Conservation (phyloP, 2,888 invertebrate species). For the Drosophila meridionalis region DNA sequence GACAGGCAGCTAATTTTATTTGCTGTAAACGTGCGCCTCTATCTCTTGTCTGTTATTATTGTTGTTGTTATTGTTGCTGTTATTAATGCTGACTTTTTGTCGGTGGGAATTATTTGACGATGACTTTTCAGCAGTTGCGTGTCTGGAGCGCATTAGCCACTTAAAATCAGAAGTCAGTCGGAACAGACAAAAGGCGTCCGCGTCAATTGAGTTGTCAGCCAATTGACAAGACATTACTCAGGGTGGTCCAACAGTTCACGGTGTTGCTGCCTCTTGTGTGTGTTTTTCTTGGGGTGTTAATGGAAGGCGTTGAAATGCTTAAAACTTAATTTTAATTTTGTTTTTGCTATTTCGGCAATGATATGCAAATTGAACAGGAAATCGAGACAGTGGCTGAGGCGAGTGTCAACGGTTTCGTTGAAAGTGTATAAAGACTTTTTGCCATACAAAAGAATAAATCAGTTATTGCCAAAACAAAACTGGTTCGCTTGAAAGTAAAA, state of each 20-base stretch:
- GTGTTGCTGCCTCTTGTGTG: not conserved
- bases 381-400: constrained; percentile 12
- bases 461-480: constrained; percentile 47
- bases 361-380: constrained; percentile 71
- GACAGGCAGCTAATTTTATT: constrained; percentile 79
- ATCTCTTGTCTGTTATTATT: constrained; percentile 29
- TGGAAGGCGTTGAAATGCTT: constrained; percentile 44
- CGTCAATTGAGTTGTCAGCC: constrained; percentile 72
- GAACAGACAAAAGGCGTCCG: constrained; percentile 21
- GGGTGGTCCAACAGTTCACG: constrained; percentile 55
- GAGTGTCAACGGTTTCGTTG: constrained; percentile 41
- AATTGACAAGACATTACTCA: constrained; percentile 59
- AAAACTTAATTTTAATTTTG: constrained; percentile 13
- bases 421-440: constrained; percentile 55
- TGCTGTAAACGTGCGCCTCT: constrained; percentile 72
- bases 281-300: constrained; percentile 31
- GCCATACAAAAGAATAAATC: constrained; percentile 47
- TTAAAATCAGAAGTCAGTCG: constrained; percentile 22
- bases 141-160: constrained; percentile 59
- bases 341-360: constrained; percentile 4
- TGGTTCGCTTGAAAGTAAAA: constrained; percentile 57
- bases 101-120: constrained; percentile 65
- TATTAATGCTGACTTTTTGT: constrained; percentile 42
- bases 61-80: constrained; percentile 21
- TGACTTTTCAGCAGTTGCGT: constrained; percentile 67